phyloP scores from a whole-genome alignment of 35 echinoderm and acorn worm genomes.

The Holothuria glaberrima region DNA sequence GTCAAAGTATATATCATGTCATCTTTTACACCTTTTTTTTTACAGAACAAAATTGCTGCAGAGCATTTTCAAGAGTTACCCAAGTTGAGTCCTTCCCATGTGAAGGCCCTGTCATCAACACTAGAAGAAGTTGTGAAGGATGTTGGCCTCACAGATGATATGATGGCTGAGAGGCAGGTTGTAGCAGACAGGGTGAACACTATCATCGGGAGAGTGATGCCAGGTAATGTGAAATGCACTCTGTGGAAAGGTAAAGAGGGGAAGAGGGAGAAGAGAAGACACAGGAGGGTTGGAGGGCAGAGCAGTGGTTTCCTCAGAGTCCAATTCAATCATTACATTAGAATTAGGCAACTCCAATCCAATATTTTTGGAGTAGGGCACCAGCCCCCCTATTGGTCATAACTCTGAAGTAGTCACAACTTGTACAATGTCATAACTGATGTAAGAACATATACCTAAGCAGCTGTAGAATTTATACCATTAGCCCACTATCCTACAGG shows the following conservation, averaged over 20 bases:
- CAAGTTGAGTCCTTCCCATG: slow-evolving; percentile 42
- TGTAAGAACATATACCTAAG: too few species aligned
- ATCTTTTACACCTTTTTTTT: neutral
- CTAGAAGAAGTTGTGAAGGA: slow-evolving; percentile 54
- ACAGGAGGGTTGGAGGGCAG: neutral
- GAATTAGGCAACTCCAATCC: too few species aligned
- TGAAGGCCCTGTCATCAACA: slow-evolving; percentile 66
- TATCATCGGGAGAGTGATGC: slow-evolving; percentile 52
- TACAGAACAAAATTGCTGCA: slow-evolving; percentile 65
- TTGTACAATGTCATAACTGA: too few species aligned
- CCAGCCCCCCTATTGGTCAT: too few species aligned
- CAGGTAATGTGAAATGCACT: slow-evolving; percentile 51
- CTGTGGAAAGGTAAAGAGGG: too few species aligned
- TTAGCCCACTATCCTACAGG: too few species aligned
- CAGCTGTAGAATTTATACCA: too few species aligned
- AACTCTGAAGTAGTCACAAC: too few species aligned
- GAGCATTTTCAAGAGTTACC: slow-evolving; percentile 68
- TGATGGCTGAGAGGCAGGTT: slow-evolving; percentile 60
- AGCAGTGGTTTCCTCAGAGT: neutral
- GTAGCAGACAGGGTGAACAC: slow-evolving; percentile 54
- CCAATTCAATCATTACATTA: too few species aligned
- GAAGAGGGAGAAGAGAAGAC: too few species aligned
- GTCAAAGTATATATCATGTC: too few species aligned
- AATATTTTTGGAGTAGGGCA: too few species aligned
- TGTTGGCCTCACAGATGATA: slow-evolving; percentile 61